Conservation (phyloP, 2,797 vertebrate genomes). For the Rhodeus uyekii region DNA sequence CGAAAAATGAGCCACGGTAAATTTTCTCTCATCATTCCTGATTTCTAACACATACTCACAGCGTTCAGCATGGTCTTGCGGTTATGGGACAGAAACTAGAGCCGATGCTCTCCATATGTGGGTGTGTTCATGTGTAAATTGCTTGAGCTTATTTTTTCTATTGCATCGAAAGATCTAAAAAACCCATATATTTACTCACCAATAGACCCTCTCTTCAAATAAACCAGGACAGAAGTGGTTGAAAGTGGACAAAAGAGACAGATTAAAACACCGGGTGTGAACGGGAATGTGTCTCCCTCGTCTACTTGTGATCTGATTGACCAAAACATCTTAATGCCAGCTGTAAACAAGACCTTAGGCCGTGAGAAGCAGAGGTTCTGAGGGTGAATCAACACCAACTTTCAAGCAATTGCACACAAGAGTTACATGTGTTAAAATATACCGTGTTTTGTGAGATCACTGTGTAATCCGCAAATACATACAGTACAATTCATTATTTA, state of each 20-base stretch:
- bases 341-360: background rate
- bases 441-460: background rate
- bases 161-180: background rate
- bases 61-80: background rate
- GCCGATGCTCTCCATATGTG: background rate
- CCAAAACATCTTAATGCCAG: too few species aligned
- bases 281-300: background rate
- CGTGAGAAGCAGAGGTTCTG: background rate
- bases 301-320: background rate
- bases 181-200: background rate
- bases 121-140: background rate
- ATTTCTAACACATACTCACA: background rate
- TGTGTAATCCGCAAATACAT: background rate
- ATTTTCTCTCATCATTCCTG: background rate
- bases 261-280: background rate
- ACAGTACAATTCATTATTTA: background rate
- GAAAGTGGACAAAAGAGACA: background rate
- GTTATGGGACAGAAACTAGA: background rate
- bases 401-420: background rate
- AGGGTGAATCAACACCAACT: background rate
- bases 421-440: background rate
- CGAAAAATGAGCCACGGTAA: fast-evolving
- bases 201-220: background rate
- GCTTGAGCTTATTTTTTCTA: too few species aligned
- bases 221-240: background rate